Conservation (phyloP, 2,113 vertebrate genomes). For the Apodemus sylvaticus region DNA sequence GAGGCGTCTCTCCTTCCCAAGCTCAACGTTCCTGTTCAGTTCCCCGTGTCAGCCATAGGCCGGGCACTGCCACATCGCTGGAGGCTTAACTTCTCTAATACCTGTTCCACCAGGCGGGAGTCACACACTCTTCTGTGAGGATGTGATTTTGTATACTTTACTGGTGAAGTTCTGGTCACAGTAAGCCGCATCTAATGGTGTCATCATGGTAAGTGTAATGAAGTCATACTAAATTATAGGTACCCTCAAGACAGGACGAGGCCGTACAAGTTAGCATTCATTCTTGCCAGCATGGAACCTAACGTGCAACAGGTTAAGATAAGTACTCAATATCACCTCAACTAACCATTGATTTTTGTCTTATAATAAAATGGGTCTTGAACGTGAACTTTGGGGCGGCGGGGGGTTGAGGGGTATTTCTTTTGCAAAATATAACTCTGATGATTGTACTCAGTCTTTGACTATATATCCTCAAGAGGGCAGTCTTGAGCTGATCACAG, state of each 20-base stretch:
- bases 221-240: not conserved
- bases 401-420: not conserved
- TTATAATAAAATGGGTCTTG: not conserved
- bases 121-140: not conserved
- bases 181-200: not conserved
- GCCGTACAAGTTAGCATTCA: not conserved
- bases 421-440: not conserved
- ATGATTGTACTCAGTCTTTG: not conserved
- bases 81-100: not conserved
- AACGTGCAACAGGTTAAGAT: not conserved
- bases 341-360: not conserved
- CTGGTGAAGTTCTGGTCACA: not conserved
- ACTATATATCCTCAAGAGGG: slow-evolving; percentile 77
- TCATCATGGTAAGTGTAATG: not conserved
- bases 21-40: not conserved
- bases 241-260: not conserved
- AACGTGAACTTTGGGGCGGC: no score
- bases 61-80: no score
- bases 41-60: not conserved
- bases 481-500: slow-evolving; percentile 17
- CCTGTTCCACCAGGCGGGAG: not conserved
- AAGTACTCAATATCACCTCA: not conserved
- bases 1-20: not conserved
- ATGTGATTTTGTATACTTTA: not conserved
- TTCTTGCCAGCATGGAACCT: not conserved